Base-by-base conservation (phyloP, 2,888 invertebrate genomes). In the Chesias legatella region DNA sequence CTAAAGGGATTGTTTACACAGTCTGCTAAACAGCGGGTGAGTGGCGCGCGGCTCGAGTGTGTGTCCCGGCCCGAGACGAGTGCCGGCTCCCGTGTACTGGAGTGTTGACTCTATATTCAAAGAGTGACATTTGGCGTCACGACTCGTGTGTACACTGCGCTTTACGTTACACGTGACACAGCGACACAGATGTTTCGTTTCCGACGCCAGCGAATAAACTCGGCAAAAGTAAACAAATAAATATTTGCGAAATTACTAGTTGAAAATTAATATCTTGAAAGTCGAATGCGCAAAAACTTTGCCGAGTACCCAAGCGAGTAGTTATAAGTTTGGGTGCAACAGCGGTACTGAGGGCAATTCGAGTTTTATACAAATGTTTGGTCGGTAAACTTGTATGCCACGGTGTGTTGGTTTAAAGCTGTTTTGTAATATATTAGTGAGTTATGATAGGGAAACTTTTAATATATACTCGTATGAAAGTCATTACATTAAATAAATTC, bases 51-150 rank as follows among this genome's bases (percentile, higher is more conserved):
- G 43, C 56, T 67, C 39, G 59, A 72, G 69, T 61, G 60, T 59
- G 57, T 60, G 54, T 73, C 78, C 50, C 55, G 71, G 59, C 78
- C 50, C 55, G 71, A 60, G 63, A 72, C 68, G 71, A 80, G 79
- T 74, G 76, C 73, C 66, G 72, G 69, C 75, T 71, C 67, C 64
- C 56, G 67, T 65, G 63, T 68, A 67, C 76, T 77, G 58, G 59
- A 79, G 60, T 79, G 75, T 83, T 84, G 83, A 78, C 74, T 70
- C 72, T 71, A 70, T 73, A 76, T 78, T 76, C 75, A 72, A 38
- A 38, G 68, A 63, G 64, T 69, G 77, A 71, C 70, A 77, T 77
- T 79, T 75, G 67, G 69, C 57, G 63, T 48, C 54, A 53, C 51
- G 45, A 51, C 48, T 57, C 58, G 43, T 53, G 44, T 53, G 56